Evolutionary conservation across 2,888 invertebrate species (phyloP), one percentile per base, ranked within the genome.

Genomic region (Drosophila macrospina): DNA sequence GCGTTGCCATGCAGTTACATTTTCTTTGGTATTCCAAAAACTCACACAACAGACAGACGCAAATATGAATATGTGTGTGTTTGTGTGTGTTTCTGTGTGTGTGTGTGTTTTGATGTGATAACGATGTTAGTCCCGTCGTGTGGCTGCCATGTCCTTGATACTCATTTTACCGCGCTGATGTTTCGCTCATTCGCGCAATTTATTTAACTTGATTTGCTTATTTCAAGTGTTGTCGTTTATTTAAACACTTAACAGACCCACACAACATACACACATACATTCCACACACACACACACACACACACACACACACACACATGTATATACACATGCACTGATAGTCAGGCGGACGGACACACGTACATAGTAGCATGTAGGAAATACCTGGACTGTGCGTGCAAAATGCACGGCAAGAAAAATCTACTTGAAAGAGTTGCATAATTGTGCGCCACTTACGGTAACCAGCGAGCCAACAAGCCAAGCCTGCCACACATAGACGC

Each of bases 171-270:
- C 60, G 68, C 63, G 79, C 64, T 82, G 76, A 70, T 80, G 80
- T 67, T 80, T 52, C 80, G 64, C 70, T 83, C 75, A 83, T 82
- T 78, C 78, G 79, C 81, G 77, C 88, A 79, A 88, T 88, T 81
- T 79, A 86, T 90, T 90, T 80, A 77, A 80, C 82, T 90, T 89
- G 88, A 89, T 88, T 89, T 85, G 88, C 77, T 89, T 89, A 80
- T 88, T 80, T 86, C 77, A 89, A 89, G 86, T 87, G 89, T 66
- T 79, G 79, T 84, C 86, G 75, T 84, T 88, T 88, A 84, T 86
- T 84, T 87, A 84, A 86, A 81, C 85, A 88, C 88, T 80, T 69
- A 24, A 50, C 73, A 62, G 45, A 60, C 52, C 55, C 45, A 48
- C 47, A 45, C 44, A 32, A n/a, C 59, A 26, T 36, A 50, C 37